Base-by-base conservation (phyloP, 2,113 vertebrate genomes). In the Corythaixoides concolor region DNA sequence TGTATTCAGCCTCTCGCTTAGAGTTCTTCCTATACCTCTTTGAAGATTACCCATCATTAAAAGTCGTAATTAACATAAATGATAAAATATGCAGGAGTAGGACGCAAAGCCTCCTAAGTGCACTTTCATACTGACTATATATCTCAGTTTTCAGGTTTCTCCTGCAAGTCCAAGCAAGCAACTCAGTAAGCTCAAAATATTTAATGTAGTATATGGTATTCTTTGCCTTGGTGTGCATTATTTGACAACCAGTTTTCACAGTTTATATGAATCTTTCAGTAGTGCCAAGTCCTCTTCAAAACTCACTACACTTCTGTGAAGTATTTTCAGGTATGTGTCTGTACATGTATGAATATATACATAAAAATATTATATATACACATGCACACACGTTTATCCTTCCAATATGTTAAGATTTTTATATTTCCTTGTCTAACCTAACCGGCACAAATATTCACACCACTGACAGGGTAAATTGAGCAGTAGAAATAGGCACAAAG, bases 151-250 rank as follows among this genome's bases (percentile, higher is more conserved):
- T 89, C 95, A 90, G 17, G 49, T 63, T 90, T 94, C 90, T 88
- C 12, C 35, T 92, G 84, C 97, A 96, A 96, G 97, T 92, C 88
- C 83, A 90, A 96, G 80, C 97, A 96, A 82, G 96, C 49, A 92
- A 49, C n/a, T 69, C 53, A 64, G 84, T 68, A 88, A 90, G 45
- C 85, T 75, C 24, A 21, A 96, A 84, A 60, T 84, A 87, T 94
- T 95, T 96, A 94, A 88, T 80, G 56, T 47, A 78, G n/a, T 92
- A 32, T 96, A 59, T 64, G 43, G 69, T 60, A 37, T 89, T 90
- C 76, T 94, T 88, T 81, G 43, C 72, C 76, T 94, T 20, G 15
- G 52, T 97, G 93, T 93, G 80, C 64, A 28, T 81, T 95, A 87
- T 94, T 94, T 96, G 93, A 93, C 83, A 93, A 74, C 16, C 47